phyloP scores from a whole-genome alignment of 2,113 vertebrate genomes.

The Stomatorhinus ivindoensis region DNA sequence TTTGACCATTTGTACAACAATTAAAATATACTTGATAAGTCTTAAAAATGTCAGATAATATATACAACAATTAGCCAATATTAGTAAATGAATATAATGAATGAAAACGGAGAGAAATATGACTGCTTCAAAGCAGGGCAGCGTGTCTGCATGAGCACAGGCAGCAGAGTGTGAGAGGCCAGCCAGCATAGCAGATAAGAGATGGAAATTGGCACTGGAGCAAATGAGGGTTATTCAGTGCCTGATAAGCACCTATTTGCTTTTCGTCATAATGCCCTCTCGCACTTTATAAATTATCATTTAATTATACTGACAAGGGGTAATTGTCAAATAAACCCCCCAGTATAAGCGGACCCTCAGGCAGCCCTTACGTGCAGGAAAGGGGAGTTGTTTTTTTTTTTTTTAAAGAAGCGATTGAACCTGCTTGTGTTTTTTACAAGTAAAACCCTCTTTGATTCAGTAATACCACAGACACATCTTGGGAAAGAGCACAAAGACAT shows the following conservation, averaged over 20 bases:
- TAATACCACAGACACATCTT: conserved; percentile 33
- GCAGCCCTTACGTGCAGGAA: conserved; percentile 63
- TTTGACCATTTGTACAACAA: not conserved
- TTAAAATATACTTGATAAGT: not conserved
- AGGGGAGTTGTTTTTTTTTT: conserved; percentile 65
- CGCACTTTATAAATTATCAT: conserved; percentile 89
- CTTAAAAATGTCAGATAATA: not conserved
- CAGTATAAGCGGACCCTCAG: conserved; percentile 70
- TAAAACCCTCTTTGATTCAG: conserved; percentile 6
- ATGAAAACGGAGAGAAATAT: not conserved
- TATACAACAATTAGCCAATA: not conserved
- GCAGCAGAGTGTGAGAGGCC: conserved; percentile 41
- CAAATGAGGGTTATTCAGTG: conserved; percentile 78
- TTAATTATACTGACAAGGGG: conserved; percentile 85
- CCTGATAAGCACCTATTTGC: conserved; percentile 83
- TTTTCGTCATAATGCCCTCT: conserved; percentile 78
- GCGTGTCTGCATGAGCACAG: not conserved
- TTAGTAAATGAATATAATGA: not conserved
- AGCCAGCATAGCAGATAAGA: conserved; percentile 71
- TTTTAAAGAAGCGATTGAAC: conserved; percentile 27
- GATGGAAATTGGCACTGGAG: conserved; percentile 76
- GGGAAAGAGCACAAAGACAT: conserved; percentile 3
- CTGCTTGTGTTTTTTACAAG: conserved; percentile 36
- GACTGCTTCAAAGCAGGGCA: conserved; percentile 17
- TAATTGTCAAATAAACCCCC: conserved; percentile 79